Percentiles rank a stretch among this genome's conserved stretches.
These are phyloP conservation scores for Palaemon carinicauda DNA, from an alignment of 1,140 invertebrate species.

Conservation along the genomic window DNA sequence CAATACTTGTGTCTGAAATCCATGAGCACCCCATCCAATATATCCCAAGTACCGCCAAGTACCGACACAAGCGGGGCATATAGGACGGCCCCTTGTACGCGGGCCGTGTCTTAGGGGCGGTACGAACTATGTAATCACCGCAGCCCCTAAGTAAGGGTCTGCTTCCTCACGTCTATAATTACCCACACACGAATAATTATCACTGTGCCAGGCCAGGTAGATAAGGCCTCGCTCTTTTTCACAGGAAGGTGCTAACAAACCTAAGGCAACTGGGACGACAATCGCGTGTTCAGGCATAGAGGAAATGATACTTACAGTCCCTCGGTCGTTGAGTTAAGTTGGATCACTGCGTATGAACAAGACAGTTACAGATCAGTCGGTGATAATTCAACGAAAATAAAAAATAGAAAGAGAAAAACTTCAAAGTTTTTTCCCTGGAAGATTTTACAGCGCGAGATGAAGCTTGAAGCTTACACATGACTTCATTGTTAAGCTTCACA, in stretches of 20 bases:
- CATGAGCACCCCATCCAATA: background rate
- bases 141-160: slow-evolving; percentile 52
- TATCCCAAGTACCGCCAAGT: background rate
- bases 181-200: slow-evolving; percentile 56
- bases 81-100: background rate
- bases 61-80: background rate
- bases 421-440: background rate
- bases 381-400: slow-evolving; percentile 47
- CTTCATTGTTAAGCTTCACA: background rate
- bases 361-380: slow-evolving; percentile 52
- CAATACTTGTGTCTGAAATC: background rate
- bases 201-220: slow-evolving; percentile 50
- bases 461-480: slow-evolving; percentile 4
- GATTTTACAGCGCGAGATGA: background rate
- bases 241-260: slow-evolving; percentile 9
- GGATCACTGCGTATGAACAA: slow-evolving; percentile 16
- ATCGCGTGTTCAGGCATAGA: background rate
- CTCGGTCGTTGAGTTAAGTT: background rate
- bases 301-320: background rate
- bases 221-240: slow-evolving; percentile 3
- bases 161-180: slow-evolving; percentile 46
- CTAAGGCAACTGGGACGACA: background rate
- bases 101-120: slow-evolving; percentile 11
- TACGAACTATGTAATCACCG: slow-evolving; percentile 37
- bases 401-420: no score